Base-by-base conservation (phyloP, 1,140 invertebrate species). In the Macrotrachela quadricornifera region DNA sequence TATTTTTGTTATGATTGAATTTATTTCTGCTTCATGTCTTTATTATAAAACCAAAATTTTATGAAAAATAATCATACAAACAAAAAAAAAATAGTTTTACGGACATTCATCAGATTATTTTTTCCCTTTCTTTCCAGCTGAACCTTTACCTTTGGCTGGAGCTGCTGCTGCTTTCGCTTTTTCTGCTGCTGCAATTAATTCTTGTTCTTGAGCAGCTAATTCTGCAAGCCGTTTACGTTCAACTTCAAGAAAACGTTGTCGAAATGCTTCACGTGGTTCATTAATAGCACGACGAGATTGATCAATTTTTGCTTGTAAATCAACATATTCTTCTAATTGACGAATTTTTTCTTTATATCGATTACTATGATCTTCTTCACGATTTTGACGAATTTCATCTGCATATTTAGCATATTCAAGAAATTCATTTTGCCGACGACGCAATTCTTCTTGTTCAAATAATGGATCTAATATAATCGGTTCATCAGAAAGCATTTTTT, bases 171-270 rank as follows among this genome's bases (percentile, higher is more conserved):
- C 3, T 30, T 30, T 30, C 2, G 2, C 8, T 8, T 30, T 30
- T 30, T 30, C 21, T 30, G 21, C 21, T 30, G 21, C 21, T 4
- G 21, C 21, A 30, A 30, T 30, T 30, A 30, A 30, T 30, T 30
- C 21, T 30, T 30, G 21, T 55, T 66, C 64, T 47, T 61, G 58
- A n/a, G 56, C 60, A 16, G 62, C 65, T 11, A 65, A 17, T 47
- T 67, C 65, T 50, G 68, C 67, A 42, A 61, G 52, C 37, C 59
- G 56, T 51, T 58, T 60, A 36, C 63, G 51, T 55, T 68, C 66
- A 10, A 62, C 66, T 48, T 66, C 67, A 18, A 68, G 58, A 57
- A 62, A 65, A 46, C 59, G 61, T 57, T 69, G 66, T 56, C 67
- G 51, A 49, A 66, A 63, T n/a, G 63, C 65, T 56, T 69, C 67